These are phyloP conservation scores for Drosophila rellima DNA, from an alignment of 2,888 invertebrate genomes.

Conservation along the genomic window DNA sequence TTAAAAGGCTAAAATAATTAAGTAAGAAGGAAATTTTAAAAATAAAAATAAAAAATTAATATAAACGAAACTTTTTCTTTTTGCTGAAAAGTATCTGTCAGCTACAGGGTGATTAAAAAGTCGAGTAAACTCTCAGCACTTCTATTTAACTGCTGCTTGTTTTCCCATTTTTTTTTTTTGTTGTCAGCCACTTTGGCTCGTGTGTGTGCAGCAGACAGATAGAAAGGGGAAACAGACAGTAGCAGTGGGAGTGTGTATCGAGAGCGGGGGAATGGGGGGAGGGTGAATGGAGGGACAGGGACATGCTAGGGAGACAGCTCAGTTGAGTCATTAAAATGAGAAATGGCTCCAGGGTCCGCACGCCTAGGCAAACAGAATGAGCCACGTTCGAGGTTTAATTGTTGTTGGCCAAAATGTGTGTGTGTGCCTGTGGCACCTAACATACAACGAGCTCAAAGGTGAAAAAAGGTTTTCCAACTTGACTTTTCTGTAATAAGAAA, in stretches of 20 bases:
- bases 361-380: slow-evolving; percentile 65
- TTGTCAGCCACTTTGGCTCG: slow-evolving; percentile 51
- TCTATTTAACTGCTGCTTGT: slow-evolving; percentile 29
- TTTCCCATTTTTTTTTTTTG: slow-evolving; percentile 29
- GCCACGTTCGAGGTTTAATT: slow-evolving; percentile 70
- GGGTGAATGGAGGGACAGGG: background rate
- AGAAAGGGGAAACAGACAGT: slow-evolving; percentile 40
- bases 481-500: slow-evolving; percentile 50
- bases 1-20: no score
- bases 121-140: slow-evolving; percentile 18
- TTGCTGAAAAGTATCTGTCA: no score
- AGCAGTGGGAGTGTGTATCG: slow-evolving; percentile 5
- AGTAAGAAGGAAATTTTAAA: no score
- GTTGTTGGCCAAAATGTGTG: slow-evolving; percentile 63
- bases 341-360: slow-evolving; percentile 70
- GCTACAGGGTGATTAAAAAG: slow-evolving; percentile 2
- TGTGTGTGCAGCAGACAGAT: slow-evolving; percentile 47
- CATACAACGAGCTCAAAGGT: slow-evolving; percentile 33
- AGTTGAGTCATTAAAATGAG: slow-evolving; percentile 79
- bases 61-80: no score
- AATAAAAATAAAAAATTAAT: no score
- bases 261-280: no score
- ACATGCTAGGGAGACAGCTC: slow-evolving; percentile 46
- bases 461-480: slow-evolving; percentile 49
- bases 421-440: slow-evolving; percentile 30